Evolutionary conservation across 2,113 vertebrate species (phyloP).

Genomic region (Phaethornis superciliosus): DNA sequence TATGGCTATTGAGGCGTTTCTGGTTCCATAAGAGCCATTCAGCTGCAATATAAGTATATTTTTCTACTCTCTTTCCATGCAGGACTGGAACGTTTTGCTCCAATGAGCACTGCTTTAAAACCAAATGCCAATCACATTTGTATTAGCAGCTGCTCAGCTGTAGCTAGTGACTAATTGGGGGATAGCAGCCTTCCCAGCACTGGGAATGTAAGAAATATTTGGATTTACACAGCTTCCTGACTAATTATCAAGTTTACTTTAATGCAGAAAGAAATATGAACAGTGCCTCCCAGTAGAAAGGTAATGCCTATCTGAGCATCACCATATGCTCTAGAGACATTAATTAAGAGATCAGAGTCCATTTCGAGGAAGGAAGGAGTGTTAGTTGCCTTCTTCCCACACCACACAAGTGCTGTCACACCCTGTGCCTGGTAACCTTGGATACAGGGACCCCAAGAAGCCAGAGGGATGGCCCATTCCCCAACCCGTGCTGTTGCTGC

Average conservation of each 20-base stretch:
- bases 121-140: slow-evolving; percentile 35
- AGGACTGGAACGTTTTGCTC: slow-evolving; percentile 51
- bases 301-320: not conserved
- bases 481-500: accelerated
- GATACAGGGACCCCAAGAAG: accelerated
- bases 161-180: slow-evolving; percentile 36
- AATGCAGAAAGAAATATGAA: not conserved
- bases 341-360: slow-evolving; percentile 12
- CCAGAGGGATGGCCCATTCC: accelerated
- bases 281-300: not conserved
- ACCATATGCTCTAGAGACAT: not conserved
- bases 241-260: slow-evolving; percentile 36
- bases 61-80: slow-evolving; percentile 7
- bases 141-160: slow-evolving; percentile 14
- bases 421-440: not conserved
- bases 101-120: slow-evolving; percentile 16
- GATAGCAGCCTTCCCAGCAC: not conserved
- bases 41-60: slow-evolving; percentile 38
- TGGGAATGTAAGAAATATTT: slow-evolving; percentile 6
- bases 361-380: not conserved
- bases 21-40: slow-evolving; percentile 52
- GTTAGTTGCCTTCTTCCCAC: not conserved
- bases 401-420: not conserved
- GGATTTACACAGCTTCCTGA: slow-evolving; percentile 25
- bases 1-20: not conserved